Percentiles rank a stretch among this genome's conserved stretches.
Conservation (phyloP, 1,140 invertebrate genomes). For the Drosophila serrata region DNA sequence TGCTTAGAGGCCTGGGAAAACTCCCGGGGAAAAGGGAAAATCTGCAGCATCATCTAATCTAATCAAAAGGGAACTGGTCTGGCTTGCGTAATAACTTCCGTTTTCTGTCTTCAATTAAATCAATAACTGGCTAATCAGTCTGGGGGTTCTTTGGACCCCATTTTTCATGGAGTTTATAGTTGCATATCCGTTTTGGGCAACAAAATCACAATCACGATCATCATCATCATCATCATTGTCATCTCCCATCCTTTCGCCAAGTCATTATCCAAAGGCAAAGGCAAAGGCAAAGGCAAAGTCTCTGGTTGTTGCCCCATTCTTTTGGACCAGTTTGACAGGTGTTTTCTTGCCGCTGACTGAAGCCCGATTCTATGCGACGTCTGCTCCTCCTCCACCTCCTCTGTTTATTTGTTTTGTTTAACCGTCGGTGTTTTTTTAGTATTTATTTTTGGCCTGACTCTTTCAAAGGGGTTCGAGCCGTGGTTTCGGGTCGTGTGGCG, state of each 20-base stretch:
- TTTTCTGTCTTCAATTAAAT: slow-evolving; percentile 74
- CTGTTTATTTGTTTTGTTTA: slow-evolving; percentile 56
- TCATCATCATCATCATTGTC: too few species aligned
- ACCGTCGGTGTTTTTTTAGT: too few species aligned
- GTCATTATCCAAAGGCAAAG: slow-evolving; percentile 63
- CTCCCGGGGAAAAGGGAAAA: slow-evolving; percentile 36
- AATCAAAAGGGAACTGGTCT: slow-evolving; percentile 57
- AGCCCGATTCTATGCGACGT: slow-evolving; percentile 80
- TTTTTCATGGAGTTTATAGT: slow-evolving; percentile 16
- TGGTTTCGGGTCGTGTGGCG: slow-evolving; percentile 69
- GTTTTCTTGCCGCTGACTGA: slow-evolving; percentile 81
- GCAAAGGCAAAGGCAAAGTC: slow-evolving; percentile 5
- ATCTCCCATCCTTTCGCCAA: slow-evolving; percentile 72
- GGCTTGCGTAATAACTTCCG: slow-evolving; percentile 75
- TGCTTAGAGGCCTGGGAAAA: slow-evolving; percentile 57
- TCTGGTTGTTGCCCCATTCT: slow-evolving; percentile 17
- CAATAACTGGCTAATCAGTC: slow-evolving; percentile 71
- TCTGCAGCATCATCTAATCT: slow-evolving; percentile 77
- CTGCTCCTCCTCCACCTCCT: slow-evolving; percentile 19
- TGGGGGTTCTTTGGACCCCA: slow-evolving; percentile 13
- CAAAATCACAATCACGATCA: slow-evolving; percentile 41
- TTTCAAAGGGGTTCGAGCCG: slow-evolving; percentile 42
- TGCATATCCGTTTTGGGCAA: slow-evolving; percentile 67
- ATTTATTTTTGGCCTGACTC: slow-evolving; percentile 21
- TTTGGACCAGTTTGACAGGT: slow-evolving; percentile 83